Evolutionary conservation across 2,113 vertebrate species (phyloP), one percentile per base, ranked within the genome.

Genomic region (Synodontis membranacea): DNA sequence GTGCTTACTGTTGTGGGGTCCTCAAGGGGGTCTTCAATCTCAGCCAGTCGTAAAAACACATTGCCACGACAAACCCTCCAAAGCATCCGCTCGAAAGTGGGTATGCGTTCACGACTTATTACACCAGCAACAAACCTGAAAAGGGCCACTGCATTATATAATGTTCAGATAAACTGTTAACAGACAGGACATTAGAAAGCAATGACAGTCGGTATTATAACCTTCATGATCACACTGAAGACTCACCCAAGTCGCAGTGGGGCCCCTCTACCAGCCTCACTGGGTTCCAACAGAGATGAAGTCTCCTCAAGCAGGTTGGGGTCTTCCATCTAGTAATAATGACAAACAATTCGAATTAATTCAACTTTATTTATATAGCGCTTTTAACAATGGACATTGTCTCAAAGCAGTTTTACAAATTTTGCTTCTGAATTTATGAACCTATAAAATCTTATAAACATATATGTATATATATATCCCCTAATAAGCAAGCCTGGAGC

Each of bases 51-150:
- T 91, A 99, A 93, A 94, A 99, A 99, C 1, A 99, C 98, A 2
- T 99, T 99, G 19, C 98, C 98, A 4, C 98, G 96, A 92, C 98
- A 99, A 92, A 99, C 98, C 5, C 98, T 94, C 98, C 98, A 99
- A 90, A 99, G 93, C 98, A 99, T 99, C 89, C 98, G 95, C 93
- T 99, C 98, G 86, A 99, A 99, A 1, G 96, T 98, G 34, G 97
- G 98, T 89, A 99, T 97, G 76, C 97, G 95, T 93, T 99, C 98
- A 0, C 98, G 96, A 91, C 95, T 97, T 93, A 99, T 99, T 82
- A 99, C 98, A 0, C 98, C 98, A 0, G 98, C 98, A 91, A 99
- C 97, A 90, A 99, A 99, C 81, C 98, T 99, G 92, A 5, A 46
- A 5, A 46, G 14, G 70, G 78, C 8, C 31, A 84, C 34, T 46